A percentile compares a stretch with the other conserved stretches of the same genome.
phyloP scores from a whole-genome alignment of 2,888 invertebrate genomes.

The Netelia fuscicornis region DNA sequence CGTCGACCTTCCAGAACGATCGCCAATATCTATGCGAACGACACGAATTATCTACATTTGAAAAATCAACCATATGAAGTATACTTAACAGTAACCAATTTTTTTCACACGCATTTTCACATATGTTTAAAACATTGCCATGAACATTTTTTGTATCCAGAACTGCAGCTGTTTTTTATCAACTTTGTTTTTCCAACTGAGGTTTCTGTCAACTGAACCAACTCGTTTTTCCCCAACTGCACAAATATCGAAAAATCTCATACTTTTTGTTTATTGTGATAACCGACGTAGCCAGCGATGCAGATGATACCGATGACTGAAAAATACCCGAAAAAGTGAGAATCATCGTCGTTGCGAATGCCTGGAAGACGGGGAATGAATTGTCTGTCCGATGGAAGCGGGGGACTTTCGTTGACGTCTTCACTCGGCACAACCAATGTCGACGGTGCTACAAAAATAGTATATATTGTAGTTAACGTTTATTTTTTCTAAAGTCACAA shows the following conservation, averaged over 20 bases:
- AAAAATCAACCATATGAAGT: neutral
- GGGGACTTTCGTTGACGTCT: slow-evolving; percentile 18
- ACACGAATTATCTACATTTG: slow-evolving; percentile 28
- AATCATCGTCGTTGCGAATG: slow-evolving; percentile 85
- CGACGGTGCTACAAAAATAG: slow-evolving; percentile 35
- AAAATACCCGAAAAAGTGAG: slow-evolving; percentile 90
- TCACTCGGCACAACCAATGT: slow-evolving; percentile 11
- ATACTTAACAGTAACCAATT: slow-evolving; percentile 21
- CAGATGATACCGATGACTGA: slow-evolving; percentile 87
- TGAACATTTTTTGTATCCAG: no score
- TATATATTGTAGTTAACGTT: neutral
- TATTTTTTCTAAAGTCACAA: neutral
- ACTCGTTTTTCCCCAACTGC: no score
- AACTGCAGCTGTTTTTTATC: no score
- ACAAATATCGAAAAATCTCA: slow-evolving; percentile 21
- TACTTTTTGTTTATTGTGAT: slow-evolving; percentile 89
- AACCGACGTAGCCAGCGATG: slow-evolving; percentile 88
- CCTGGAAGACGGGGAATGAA: slow-evolving; percentile 52
- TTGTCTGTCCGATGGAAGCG: slow-evolving; percentile 18
- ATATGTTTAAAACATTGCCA: no score
- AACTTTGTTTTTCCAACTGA: neutral
- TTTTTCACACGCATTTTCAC: neutral
- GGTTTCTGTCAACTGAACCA: neutral
- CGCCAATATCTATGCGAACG: slow-evolving; percentile 87
- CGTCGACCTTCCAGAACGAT: slow-evolving; percentile 88